Percentiles rank a stretch among this genome's conserved stretches.
phyloP scores from a whole-genome alignment of 2,888 invertebrate genomes.

The Charanyca ferruginea region DNA sequence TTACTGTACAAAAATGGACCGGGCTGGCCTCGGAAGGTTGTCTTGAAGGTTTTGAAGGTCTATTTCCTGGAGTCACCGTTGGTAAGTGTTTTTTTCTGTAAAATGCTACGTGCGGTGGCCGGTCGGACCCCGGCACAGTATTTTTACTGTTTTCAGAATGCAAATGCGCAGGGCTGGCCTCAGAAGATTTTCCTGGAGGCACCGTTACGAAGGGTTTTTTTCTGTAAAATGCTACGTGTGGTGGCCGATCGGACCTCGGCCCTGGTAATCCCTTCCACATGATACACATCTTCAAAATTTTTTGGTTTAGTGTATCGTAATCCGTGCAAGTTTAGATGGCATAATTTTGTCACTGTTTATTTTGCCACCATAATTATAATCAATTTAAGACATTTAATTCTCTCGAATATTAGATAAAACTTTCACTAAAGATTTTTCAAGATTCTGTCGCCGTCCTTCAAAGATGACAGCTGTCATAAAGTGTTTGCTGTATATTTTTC shows the following conservation, averaged over 20 bases:
- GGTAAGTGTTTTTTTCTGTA: slow-evolving; percentile 17
- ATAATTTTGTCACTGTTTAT: slow-evolving; percentile 23
- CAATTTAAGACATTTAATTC: slow-evolving; percentile 13
- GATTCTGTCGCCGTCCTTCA: slow-evolving; percentile 9
- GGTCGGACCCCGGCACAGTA: too few relatives aligned
- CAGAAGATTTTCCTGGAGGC: not conserved
- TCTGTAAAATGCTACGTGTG: slow-evolving; percentile 49
- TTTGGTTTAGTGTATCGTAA: too few relatives aligned
- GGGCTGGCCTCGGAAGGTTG: not conserved
- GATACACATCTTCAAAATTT: too few relatives aligned
- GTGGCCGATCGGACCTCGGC: too few relatives aligned
- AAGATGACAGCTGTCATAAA: slow-evolving; percentile 33
- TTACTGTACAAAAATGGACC: slow-evolving; percentile 14
- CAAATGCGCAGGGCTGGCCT: slow-evolving; percentile 17
- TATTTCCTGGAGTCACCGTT: not conserved
- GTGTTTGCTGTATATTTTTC: not conserved
- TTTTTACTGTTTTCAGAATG: not conserved
- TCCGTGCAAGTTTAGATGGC: slow-evolving; percentile 4
- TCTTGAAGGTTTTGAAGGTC: too few relatives aligned
- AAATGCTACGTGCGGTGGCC: slow-evolving; percentile 47
- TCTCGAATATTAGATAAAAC: not conserved
- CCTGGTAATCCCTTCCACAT: too few relatives aligned
- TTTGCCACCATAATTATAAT: slow-evolving; percentile 18
- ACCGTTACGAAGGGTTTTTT: not conserved
- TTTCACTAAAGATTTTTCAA: not conserved